Percentiles rank a stretch among this genome's conserved stretches.
phyloP scores from a whole-genome alignment of 1,140 invertebrate species.

The Brachionus asplanchnoidis region DNA sequence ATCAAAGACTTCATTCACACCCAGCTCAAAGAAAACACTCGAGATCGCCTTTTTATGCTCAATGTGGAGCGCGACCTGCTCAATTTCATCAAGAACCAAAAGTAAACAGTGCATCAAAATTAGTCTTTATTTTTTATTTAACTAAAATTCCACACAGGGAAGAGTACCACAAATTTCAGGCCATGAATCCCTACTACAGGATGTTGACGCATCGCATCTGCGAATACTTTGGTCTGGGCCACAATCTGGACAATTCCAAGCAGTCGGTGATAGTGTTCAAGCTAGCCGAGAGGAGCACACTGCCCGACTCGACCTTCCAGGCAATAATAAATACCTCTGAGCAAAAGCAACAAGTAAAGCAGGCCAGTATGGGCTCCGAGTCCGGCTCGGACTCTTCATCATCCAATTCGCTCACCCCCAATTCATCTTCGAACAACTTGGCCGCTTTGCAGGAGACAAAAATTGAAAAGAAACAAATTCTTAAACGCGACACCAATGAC shows the following conservation, averaged over 20 bases:
- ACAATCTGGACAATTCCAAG: background rate
- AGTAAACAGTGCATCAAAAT: background rate
- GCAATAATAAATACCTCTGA: background rate
- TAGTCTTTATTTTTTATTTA: background rate
- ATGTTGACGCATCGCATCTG: slow-evolving; percentile 36
- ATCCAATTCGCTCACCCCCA: background rate
- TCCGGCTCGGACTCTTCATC: background rate
- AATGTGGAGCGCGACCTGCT: background rate
- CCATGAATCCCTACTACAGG: slow-evolving; percentile 38
- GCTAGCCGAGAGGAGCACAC: background rate
- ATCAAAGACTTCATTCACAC: slow-evolving; percentile 24
- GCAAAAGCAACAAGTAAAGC: background rate
- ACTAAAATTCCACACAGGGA: background rate
- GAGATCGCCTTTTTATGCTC: slow-evolving; percentile 36
- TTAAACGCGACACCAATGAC: slow-evolving; percentile 10
- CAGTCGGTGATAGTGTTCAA: slow-evolving; percentile 32
- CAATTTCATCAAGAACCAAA: slow-evolving; percentile 15
- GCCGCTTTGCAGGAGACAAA: background rate
- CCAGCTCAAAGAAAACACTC: slow-evolving; percentile 18
- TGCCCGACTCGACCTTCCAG: background rate
- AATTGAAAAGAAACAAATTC: slow-evolving; percentile 29
- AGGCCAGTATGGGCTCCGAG: background rate
- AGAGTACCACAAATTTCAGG: slow-evolving; percentile 15
- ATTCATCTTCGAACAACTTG: slow-evolving; percentile 9
- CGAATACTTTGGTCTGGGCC: slow-evolving; percentile 30